A percentile compares a stretch with the other conserved stretches of the same genome.
Evolutionary conservation across 2,888 invertebrate species (phyloP).

Genomic region (Serripes groenlandicus): DNA sequence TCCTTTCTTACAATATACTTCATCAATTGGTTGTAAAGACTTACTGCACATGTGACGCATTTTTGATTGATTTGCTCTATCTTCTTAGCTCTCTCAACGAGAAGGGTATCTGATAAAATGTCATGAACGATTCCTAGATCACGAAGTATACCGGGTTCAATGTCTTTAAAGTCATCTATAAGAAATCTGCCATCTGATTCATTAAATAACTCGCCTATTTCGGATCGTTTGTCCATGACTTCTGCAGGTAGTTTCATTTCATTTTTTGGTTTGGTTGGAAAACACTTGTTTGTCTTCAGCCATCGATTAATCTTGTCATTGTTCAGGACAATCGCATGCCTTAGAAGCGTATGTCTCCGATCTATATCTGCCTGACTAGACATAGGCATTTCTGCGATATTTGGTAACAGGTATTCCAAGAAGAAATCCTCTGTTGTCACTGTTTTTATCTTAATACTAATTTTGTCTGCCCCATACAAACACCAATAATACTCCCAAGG

Average conservation of each 20-base stretch:
- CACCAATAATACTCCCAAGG: conserved; percentile 18
- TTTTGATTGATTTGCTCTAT: background rate
- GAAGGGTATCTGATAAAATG: background rate
- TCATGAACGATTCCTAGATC: conserved; percentile 28
- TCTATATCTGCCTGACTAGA: conserved; percentile 1
- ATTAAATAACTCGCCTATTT: conserved; percentile 24
- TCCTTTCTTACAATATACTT: conserved; percentile 6
- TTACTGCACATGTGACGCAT: conserved; percentile 35
- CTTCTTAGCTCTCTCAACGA: conserved; percentile 21
- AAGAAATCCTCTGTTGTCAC: conserved; percentile 52
- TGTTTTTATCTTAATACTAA: conserved; percentile 26
- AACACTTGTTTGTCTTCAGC: conserved; percentile 48
- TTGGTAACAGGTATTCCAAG: conserved; percentile 56
- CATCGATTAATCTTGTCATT: background rate
- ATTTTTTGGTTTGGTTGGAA: conserved; percentile 45
- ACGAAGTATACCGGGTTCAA: background rate
- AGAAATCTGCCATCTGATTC: conserved; percentile 37
- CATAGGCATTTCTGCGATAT: conserved; percentile 29
- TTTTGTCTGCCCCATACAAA: conserved; percentile 6
- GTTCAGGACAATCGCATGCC: conserved; percentile 2
- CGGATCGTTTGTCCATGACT: conserved; percentile 28
- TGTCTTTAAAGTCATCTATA: background rate
- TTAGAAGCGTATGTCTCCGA: conserved; percentile 6
- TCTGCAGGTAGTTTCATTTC: conserved; percentile 28
- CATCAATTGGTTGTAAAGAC: conserved; percentile 10